Evolutionary conservation across 1,140 invertebrate species (phyloP), one percentile per base, ranked within the genome.

Genomic region (Schmidtea mediterranea): DNA sequence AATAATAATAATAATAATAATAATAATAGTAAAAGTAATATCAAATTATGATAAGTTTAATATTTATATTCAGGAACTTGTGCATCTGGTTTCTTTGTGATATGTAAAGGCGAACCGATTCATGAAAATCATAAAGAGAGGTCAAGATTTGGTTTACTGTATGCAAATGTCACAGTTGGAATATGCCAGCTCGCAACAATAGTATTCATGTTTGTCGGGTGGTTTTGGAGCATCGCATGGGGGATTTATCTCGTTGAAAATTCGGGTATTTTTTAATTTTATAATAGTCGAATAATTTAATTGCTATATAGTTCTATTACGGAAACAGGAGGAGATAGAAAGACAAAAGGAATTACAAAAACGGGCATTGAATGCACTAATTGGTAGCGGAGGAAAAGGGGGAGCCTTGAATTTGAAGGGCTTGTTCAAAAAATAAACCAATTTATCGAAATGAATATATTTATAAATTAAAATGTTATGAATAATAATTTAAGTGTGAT

Each of bases 211-310:
- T 72, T 89, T 6, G 83, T 92, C 23, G 84, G 84, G 2, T 92
- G 84, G 84, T 83, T 84, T 52, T 92, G 84, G 84, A 84, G 82
- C 24, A 77, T 90, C 47, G 84, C 81, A 73, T 92, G 84, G 84
- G 84, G 83, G 16, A 74, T 83, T 49, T 81, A 82, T 53, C 80
- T 89, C 73, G 62, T 82, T 12, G 26, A 41, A 12, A 41, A 41
- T 19, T 19, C 40, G 3, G 3, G 40, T 41, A 23, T n/a, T n/a
- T n/a, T n/a, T n/a, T n/a, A 41, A 12, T 41, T 41, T 41, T 23
- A 19, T 41, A 41, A 23, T 6, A 41, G 22, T 41, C n/a, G 36
- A 32, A 32, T 41, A 23, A 41, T 19, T 23, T 23, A 41, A 41
- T 23, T 6, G 12, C 12, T 19, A 6, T 12, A 19, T 12, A 41